Conservation (phyloP, 2,797 vertebrate genomes). For the Crocidura indochinensis region DNA sequence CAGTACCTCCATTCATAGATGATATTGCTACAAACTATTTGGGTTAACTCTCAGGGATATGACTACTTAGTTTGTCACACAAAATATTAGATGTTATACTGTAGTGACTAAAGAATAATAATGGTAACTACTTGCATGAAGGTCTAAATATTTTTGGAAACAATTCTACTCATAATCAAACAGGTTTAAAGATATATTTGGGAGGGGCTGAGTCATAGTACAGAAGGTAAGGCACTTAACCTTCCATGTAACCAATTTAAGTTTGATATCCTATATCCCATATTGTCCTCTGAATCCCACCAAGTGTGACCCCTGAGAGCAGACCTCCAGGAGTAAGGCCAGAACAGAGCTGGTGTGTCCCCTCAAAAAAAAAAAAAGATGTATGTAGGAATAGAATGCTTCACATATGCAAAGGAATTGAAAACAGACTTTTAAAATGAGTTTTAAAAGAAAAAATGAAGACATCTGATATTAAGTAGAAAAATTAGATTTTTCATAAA, state of each 20-base stretch:
- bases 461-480: constrained; percentile 25
- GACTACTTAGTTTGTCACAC: background rate
- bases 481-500: constrained; percentile 43
- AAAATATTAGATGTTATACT: constrained; percentile 14
- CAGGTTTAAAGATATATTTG: constrained; percentile 49
- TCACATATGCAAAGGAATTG: constrained; percentile 13
- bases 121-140: constrained; percentile 50
- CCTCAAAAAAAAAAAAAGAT: no score
- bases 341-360: no score
- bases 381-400: no score
- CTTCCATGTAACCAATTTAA: no score
- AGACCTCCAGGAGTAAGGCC: no score
- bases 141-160: constrained; percentile 44
- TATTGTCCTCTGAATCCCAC: no score
- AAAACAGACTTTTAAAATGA: constrained; percentile 47
- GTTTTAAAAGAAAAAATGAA: constrained; percentile 47
- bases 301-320: no score
- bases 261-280: no score
- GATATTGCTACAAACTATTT: constrained; percentile 23
- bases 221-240: no score
- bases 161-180: background rate
- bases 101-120: constrained; percentile 10
- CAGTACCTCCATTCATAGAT: background rate
- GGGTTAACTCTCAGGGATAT: background rate
- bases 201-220: background rate